Evolutionary conservation across 1,140 invertebrate species (phyloP).

Genomic region (Cyrtorhinus lividipennis): DNA sequence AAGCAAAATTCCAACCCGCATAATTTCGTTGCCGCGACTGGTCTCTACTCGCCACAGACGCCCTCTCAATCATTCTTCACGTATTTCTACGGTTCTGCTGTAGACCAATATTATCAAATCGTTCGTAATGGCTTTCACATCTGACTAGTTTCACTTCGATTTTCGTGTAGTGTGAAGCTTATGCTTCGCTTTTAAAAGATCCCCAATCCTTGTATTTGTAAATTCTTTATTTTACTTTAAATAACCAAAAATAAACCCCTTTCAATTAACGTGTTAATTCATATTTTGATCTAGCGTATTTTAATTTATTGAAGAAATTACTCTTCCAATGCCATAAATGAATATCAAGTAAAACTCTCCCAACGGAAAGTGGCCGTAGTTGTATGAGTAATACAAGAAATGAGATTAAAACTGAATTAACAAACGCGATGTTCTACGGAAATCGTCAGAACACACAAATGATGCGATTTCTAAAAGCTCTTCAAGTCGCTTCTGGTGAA

Average conservation of each 20-base stretch:
- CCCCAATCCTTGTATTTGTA: background rate
- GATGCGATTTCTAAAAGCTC: too few species aligned
- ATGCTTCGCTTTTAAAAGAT: background rate
- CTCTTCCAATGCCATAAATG: too few species aligned
- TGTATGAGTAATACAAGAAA: too few species aligned
- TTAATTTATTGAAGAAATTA: too few species aligned
- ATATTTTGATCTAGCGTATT: too few species aligned
- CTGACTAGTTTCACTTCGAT: background rate
- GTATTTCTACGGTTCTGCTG: background rate
- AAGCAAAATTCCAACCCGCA: background rate
- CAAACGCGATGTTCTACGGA: too few species aligned
- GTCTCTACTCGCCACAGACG: background rate
- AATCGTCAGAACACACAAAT: too few species aligned
- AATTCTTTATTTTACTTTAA: background rate
- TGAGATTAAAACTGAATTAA: too few species aligned
- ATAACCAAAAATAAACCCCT: too few species aligned
- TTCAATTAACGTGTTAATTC: background rate
- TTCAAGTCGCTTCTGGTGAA: too few species aligned
- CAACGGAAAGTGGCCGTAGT: too few species aligned
- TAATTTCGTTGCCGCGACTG: background rate
- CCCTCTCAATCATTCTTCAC: conserved; percentile 1
- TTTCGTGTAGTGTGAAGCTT: background rate
- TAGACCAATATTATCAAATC: background rate
- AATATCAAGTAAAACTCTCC: too few species aligned
- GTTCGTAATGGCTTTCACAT: background rate